phyloP scores from a whole-genome alignment of 2,113 vertebrate species.

The Sprattus sprattus region DNA sequence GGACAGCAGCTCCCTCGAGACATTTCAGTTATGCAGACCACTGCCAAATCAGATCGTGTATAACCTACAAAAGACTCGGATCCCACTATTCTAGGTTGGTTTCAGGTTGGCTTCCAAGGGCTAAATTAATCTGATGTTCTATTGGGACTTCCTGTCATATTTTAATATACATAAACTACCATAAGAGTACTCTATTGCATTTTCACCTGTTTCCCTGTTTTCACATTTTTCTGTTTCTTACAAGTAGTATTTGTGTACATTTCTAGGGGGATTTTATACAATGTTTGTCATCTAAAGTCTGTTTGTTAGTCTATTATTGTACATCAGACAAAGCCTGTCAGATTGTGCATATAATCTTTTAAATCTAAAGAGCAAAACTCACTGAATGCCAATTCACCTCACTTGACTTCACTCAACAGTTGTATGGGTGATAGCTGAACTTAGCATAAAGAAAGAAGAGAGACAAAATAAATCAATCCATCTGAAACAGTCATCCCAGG shows the following conservation, averaged over 20 bases:
- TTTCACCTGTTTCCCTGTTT: too few relatives aligned
- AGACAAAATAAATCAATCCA: neutral
- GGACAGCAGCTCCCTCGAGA: neutral
- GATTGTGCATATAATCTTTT: too few relatives aligned
- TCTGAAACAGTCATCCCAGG: neutral
- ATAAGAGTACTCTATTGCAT: too few relatives aligned
- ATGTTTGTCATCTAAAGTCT: too few relatives aligned
- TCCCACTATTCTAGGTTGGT: neutral
- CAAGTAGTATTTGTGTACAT: too few relatives aligned
- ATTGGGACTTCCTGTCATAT: too few relatives aligned
- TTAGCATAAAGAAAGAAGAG: neutral
- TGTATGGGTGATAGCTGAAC: neutral
- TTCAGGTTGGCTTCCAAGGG: neutral
- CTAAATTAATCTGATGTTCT: neutral
- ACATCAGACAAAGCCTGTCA: too few relatives aligned
- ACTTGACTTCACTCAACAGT: neutral
- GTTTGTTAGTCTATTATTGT: too few relatives aligned
- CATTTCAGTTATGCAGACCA: neutral
- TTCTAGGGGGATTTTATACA: too few relatives aligned
- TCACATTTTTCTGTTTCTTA: too few relatives aligned
- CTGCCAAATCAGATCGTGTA: neutral
- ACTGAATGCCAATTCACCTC: neutral
- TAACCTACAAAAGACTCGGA: neutral
- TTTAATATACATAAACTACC: too few relatives aligned
- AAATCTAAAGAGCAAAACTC: neutral